Evolutionary conservation across 2,888 invertebrate genomes (phyloP), one percentile per base, ranked within the genome.

Genomic region (Spodoptera littoralis): DNA sequence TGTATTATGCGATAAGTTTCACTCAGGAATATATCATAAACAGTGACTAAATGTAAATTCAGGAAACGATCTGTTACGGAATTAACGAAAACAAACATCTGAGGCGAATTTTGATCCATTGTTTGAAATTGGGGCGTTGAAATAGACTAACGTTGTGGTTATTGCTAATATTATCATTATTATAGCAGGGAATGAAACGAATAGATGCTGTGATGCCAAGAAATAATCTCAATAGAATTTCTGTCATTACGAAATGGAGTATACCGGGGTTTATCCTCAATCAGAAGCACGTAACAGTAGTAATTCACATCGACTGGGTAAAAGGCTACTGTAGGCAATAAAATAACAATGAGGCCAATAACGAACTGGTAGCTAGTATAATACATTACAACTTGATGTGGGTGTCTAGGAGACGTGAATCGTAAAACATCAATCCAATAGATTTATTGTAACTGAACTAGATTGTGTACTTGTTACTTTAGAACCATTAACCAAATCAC

Each of bases 281-380:
- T 67, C 49, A 60, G 18, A 50, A 52, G 46, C 52, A 46, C 51
- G 63, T 59, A 64, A 65, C 57, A 49, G 53, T 72, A 65, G 73
- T 77, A 66, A 55, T 57, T 66, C 65, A 71, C 56, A 66, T 68
- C 49, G 56, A 60, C 44, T 44, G 49, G 47, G 60, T 69, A 76
- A 74, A 74, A 66, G 64, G 58, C 64, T 75, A 76, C 59, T 61
- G 70, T 61, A 59, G 58, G 42, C 55, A 70, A 69, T 79, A 66
- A 75, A 69, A 73, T 70, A 66, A 70, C 61, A 73, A 73, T 65
- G 68, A 70, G 60, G 75, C 60, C 66, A 55, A 66, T 61, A 50
- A 67, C 62, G 50, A 74, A 52, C 65, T 49, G 61, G 65, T 60
- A 56, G 57, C 60, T 50, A n/a, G 57, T 62, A 36, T 9, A 63